Conservation (phyloP, 2,888 invertebrate genomes). For the Leptinotarsa haldemani region DNA sequence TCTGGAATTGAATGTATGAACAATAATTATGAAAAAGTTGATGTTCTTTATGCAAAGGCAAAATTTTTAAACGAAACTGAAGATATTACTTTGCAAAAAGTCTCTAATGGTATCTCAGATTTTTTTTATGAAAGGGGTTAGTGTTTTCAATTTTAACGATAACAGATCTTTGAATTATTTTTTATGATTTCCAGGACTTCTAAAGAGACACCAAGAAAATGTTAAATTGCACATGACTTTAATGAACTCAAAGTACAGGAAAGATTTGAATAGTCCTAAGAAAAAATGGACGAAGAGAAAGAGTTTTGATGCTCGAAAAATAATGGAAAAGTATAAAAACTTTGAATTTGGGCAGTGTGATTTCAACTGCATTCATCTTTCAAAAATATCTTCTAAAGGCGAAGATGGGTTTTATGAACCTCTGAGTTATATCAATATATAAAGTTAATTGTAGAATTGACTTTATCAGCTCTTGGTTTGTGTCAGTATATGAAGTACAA, state of each 20-base stretch:
- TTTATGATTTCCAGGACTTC: slow-evolving; percentile 66
- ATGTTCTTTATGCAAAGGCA: slow-evolving; percentile 85
- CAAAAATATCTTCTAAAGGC: slow-evolving; percentile 68
- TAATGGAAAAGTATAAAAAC: slow-evolving; percentile 75
- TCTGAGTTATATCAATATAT: slow-evolving; percentile 48
- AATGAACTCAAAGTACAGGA: slow-evolving; percentile 56
- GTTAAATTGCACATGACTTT: slow-evolving; percentile 91
- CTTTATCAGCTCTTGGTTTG: background rate
- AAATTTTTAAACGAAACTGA: slow-evolving; percentile 64
- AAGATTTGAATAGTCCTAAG: slow-evolving; percentile 42
- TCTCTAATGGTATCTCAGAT: slow-evolving; percentile 73
- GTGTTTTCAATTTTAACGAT: slow-evolving; percentile 5
- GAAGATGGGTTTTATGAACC: slow-evolving; percentile 74
- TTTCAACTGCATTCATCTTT: slow-evolving; percentile 78
- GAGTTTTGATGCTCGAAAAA: slow-evolving; percentile 75
- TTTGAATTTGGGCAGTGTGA: slow-evolving; percentile 79
- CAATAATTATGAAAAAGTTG: slow-evolving; percentile 82
- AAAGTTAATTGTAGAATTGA: background rate
- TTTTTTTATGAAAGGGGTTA: slow-evolving; percentile 75
- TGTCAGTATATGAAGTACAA: background rate
- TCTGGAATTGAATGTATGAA: slow-evolving; percentile 90
- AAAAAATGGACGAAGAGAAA: slow-evolving; percentile 55
- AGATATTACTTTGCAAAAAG: slow-evolving; percentile 70
- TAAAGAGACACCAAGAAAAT: slow-evolving; percentile 67
- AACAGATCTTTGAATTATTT: background rate